Evolutionary conservation across 2,888 invertebrate species (phyloP), one percentile per base, ranked within the genome.

Genomic region (Dryococelus australis): DNA sequence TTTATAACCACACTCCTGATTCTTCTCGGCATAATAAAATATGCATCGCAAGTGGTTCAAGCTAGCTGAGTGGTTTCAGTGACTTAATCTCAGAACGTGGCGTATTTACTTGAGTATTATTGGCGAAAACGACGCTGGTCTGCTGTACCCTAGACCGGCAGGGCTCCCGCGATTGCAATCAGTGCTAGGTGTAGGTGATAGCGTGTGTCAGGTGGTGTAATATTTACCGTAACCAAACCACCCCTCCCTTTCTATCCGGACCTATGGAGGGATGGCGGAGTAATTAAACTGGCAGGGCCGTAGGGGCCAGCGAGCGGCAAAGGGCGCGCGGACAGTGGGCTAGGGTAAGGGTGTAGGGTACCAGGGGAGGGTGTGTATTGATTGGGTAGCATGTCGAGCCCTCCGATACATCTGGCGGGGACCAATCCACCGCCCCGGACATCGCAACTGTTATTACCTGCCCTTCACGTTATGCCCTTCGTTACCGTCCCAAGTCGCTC

Each of bases 181-280:
- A 65, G 24, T 65, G 65, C 65, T 65, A 65, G 65, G 65, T 65
- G 65, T n/a, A 65, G 65, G 65, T 65, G 65, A 20, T n/a, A n/a
- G 65, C n/a, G 65, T 65, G 65, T 65, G 65, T 65, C 65, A 65
- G 65, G 65, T n/a, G 65, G 65, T 65, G 65, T n/a, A 65, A 65
- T 65, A 65, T 65, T 65, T 65, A 65, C 65, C 65, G n/a, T n/a
- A 20, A 8, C 24, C 65, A 0, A 20, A 10, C 65, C 10, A 8
- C 24, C 8, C 24, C 65, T 24, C 65, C 8, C 20, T 24, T 24
- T 6, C 24, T 6, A 8, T 20, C 8, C 20, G 51, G 51, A 3
- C 47, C 16, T 8, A 20, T 9, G 65, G 16, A n/a, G 65, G 65
- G 65, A 65, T 16, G 65, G 65, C n/a, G 65, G 24, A 65, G 65